Percentiles rank a stretch among this genome's conserved stretches.
Conservation (phyloP, 2,888 invertebrate species). For the Phanerotoma sp. region DNA sequence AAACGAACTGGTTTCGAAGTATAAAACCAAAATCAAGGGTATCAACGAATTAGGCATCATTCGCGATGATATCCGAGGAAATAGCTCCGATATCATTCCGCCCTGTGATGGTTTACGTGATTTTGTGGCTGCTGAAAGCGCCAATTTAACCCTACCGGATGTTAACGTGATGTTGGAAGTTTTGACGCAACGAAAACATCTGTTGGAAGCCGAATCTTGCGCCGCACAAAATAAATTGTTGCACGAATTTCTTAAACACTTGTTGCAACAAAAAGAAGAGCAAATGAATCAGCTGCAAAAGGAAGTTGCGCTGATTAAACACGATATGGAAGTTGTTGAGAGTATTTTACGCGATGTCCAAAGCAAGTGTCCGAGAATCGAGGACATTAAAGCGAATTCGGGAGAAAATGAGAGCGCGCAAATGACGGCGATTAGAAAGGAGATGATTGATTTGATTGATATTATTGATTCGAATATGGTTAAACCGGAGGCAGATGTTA, state of each 20-base stretch:
- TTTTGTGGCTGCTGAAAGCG: constrained; percentile 69
- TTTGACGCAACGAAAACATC: constrained; percentile 74
- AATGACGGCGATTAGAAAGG: constrained; percentile 61
- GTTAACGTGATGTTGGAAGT: constrained; percentile 81
- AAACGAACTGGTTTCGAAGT: constrained; percentile 77
- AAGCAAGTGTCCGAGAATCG: constrained; percentile 62
- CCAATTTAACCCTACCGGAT: constrained; percentile 73
- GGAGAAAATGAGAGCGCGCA: constrained; percentile 59
- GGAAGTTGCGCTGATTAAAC: constrained; percentile 75
- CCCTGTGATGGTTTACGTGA: constrained; percentile 59
- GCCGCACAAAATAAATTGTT: constrained; percentile 80
- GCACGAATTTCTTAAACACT: constrained; percentile 78
- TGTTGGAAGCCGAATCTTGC: constrained; percentile 78
- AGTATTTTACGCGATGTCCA: constrained; percentile 64
- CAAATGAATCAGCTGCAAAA: constrained; percentile 66
- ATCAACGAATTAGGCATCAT: constrained; percentile 55
- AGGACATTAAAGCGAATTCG: constrained; percentile 60
- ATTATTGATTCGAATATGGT: constrained; percentile 61
- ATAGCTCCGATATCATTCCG: constrained; percentile 32
- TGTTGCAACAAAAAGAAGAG: constrained; percentile 72
- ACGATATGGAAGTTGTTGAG: constrained; percentile 73
- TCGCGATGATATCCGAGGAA: constrained; percentile 39
- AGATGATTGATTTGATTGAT: constrained; percentile 62
- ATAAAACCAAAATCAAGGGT: constrained; percentile 62
- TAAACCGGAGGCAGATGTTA: constrained; percentile 43